Evolutionary conservation across 2,113 vertebrate species (phyloP).

Genomic region (Notarius lentiginosus): DNA sequence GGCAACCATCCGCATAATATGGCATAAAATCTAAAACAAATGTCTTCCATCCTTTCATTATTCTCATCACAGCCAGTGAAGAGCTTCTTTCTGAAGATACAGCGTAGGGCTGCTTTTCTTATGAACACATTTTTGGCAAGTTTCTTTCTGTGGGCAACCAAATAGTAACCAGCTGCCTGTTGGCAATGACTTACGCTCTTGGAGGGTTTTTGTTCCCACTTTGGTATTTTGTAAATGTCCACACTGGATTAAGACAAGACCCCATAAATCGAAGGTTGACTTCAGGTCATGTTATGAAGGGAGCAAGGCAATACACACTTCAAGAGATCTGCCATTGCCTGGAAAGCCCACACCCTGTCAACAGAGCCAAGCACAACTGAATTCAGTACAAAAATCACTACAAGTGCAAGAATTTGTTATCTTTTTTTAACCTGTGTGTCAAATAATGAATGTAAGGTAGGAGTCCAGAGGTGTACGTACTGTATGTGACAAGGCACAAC

Average conservation of each 20-base stretch:
- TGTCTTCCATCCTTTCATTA: slow-evolving; percentile 54
- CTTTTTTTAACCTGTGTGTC: neutral
- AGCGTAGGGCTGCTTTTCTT: slow-evolving; percentile 48
- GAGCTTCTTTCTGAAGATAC: slow-evolving; percentile 44
- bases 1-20: slow-evolving; percentile 49
- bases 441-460: neutral
- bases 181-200: slow-evolving; percentile 42
- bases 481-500: neutral
- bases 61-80: slow-evolving; percentile 42
- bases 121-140: slow-evolving; percentile 54
- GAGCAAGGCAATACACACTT: slow-evolving; percentile 9
- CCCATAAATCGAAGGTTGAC: slow-evolving; percentile 52
- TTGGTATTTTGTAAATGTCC: slow-evolving; percentile 60
- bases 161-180: slow-evolving; percentile 68
- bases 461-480: neutral
- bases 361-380: slow-evolving; percentile 39
- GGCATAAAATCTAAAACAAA: slow-evolving; percentile 66
- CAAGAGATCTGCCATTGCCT: slow-evolving; percentile 1
- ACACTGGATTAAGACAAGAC: slow-evolving; percentile 54
- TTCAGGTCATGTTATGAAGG: slow-evolving; percentile 52
- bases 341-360: slow-evolving; percentile 15
- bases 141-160: slow-evolving; percentile 53
- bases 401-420: neutral
- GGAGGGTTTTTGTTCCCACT: slow-evolving; percentile 41
- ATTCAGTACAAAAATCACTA: slow-evolving; percentile 7